Evolutionary conservation across 2,797 vertebrate genomes (phyloP), one percentile per base, ranked within the genome.

Genomic region (Centroberyx gerrardi): DNA sequence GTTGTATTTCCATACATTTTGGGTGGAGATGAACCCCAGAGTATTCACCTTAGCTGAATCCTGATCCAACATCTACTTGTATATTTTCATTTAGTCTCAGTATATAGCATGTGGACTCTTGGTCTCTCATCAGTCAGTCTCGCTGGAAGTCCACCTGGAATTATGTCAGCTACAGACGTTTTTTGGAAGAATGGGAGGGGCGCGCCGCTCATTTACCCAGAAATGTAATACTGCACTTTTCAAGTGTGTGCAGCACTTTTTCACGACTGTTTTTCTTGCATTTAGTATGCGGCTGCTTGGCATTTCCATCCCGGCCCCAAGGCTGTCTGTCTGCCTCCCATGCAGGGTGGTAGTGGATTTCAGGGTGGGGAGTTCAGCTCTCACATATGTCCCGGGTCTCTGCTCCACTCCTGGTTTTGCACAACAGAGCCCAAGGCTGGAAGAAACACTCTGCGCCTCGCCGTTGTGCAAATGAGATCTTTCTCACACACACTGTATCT

Each of bases 31-130:
- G 29, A 59, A 77, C 4, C 18, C 18, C 40, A 44, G 52, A 42
- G 40, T 13, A 29, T 76, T 83, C 75, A 75, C 77, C 68, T 70
- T 55, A 49, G 53, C 70, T 63, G 55, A 83, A 68, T 83, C 71
- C 70, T 29, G 46, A 76, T 84, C 74, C 64, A 51, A 67, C 76
- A 40, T 74, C 74, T 33, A 33, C 8, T 75, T 90, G 82, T 89
- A 78, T 91, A 85, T 93, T 91, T 93, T 82, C 66, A 58, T 85
- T 87, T 12, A 27, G 76, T 82, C 76, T 87, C 72, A 14, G 72
- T 74, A 59, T 68, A 74, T 33, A 56, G 69, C 44, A 8, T 72
- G 68, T 73, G 52, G 65, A 80, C 76, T 73, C 55, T 58, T 48
- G 4, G 71, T 71, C 76, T 86, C 74, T 83, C 79, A 76, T 87